Conservation (phyloP, 2,797 vertebrate genomes). For the Enteromius paludinosus region DNA sequence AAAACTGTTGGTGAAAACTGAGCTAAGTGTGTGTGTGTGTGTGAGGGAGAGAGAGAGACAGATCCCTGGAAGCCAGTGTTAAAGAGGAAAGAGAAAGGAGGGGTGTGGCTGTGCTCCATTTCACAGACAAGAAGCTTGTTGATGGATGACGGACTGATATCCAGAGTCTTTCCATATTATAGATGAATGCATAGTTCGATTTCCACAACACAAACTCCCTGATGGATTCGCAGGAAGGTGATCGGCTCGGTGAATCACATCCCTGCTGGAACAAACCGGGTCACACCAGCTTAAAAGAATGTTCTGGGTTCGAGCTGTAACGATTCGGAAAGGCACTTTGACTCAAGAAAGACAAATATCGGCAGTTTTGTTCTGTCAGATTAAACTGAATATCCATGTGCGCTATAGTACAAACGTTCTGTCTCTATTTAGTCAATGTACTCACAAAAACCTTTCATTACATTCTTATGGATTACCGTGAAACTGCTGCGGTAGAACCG, state of each 20-base stretch:
- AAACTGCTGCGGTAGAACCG: background rate
- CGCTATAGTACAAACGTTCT: background rate
- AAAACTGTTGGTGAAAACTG: slow-evolving; percentile 52
- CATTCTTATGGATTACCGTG: background rate
- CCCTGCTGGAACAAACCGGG: slow-evolving; percentile 1
- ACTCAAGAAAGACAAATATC: background rate
- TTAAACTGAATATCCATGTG: background rate
- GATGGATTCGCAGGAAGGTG: slow-evolving; percentile 15
- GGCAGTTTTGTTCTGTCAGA: background rate
- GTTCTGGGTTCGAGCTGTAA: background rate
- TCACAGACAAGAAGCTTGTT: slow-evolving; percentile 34
- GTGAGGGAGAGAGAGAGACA: background rate
- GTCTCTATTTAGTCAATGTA: background rate
- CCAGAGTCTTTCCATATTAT: slow-evolving; percentile 22
- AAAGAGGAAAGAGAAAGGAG: slow-evolving; percentile 32
- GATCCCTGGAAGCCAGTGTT: slow-evolving; percentile 39
- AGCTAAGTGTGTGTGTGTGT: slow-evolving; percentile 27
- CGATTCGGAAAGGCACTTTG: background rate
- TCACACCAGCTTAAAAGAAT: background rate
- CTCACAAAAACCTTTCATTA: background rate
- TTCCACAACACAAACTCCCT: slow-evolving; percentile 15
- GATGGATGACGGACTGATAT: slow-evolving; percentile 29
- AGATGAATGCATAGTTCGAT: slow-evolving; percentile 11
- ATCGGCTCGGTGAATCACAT: background rate
- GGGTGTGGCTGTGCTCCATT: slow-evolving; percentile 17